A percentile compares a stretch with the other conserved stretches of the same genome.
These are phyloP conservation scores for Phasianus colchicus DNA, from an alignment of 2,113 vertebrate genomes.

Conservation along the genomic window DNA sequence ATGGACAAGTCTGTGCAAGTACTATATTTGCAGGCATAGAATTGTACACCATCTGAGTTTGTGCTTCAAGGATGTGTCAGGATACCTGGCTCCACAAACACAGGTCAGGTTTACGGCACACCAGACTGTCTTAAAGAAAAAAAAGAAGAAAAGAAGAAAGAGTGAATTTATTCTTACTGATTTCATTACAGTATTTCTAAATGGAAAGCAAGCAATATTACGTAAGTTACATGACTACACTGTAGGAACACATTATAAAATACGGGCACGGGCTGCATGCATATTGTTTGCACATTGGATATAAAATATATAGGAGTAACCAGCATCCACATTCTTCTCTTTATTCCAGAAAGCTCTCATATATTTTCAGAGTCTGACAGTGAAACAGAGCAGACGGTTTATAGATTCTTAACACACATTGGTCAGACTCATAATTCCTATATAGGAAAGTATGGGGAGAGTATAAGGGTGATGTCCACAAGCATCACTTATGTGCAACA, in stretches of 20 bases:
- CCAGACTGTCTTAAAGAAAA: background rate
- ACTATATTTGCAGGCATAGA: background rate
- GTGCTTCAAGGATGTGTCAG: background rate
- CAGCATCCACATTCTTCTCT: background rate
- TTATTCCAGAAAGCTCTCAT: accelerated
- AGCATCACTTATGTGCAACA: background rate
- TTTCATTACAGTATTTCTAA: background rate
- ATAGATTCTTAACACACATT: background rate
- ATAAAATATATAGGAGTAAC: background rate
- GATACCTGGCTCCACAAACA: background rate
- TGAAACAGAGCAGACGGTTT: background rate
- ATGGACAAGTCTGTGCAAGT: background rate
- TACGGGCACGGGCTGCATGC: accelerated
- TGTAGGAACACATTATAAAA: background rate
- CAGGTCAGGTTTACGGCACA: background rate
- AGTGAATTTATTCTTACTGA: background rate
- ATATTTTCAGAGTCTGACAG: background rate
- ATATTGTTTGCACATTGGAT: background rate
- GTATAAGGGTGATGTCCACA: background rate
- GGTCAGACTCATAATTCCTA: background rate
- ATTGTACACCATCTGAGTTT: background rate
- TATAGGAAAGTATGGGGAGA: background rate
- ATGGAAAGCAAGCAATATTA: background rate
- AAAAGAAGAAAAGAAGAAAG: accelerated
- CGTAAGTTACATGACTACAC: accelerated